Evolutionary conservation across 2,888 invertebrate genomes (phyloP).

Genomic region (Meghimatium bilineatum): DNA sequence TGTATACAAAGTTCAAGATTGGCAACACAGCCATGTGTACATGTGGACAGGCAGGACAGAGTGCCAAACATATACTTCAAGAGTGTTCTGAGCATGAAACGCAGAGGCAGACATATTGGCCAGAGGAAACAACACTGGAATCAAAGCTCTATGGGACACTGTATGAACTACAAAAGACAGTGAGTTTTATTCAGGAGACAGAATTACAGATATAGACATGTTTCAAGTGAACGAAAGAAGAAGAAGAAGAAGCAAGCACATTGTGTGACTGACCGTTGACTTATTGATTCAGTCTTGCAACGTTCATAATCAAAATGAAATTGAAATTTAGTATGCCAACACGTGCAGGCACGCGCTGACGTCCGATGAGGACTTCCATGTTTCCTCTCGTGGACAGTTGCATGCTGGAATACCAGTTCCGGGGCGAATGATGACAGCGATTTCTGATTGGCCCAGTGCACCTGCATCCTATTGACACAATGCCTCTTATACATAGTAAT

Average conservation of each 20-base stretch:
- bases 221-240: too few relatives aligned
- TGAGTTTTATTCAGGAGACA: too few relatives aligned
- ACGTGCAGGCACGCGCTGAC: neutral
- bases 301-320: neutral
- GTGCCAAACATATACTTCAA: too few relatives aligned
- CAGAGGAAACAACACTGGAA: too few relatives aligned
- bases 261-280: neutral
- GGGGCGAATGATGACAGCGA: constrained; percentile 21
- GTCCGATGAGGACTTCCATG: neutral
- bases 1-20: too few relatives aligned
- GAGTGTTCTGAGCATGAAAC: too few relatives aligned
- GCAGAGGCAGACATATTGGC: too few relatives aligned
- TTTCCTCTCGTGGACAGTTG: neutral
- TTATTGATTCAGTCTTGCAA: neutral
- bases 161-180: too few relatives aligned
- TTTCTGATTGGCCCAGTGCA: constrained; percentile 21
- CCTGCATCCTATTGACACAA: constrained; percentile 25
- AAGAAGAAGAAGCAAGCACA: neutral
- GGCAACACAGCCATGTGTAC: too few relatives aligned
- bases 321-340: neutral
- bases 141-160: too few relatives aligned
- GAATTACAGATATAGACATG: too few relatives aligned
- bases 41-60: too few relatives aligned
- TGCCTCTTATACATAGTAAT: neutral
- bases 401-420: constrained; percentile 17